Evolutionary conservation across 2,113 vertebrate species (phyloP), one percentile per base, ranked within the genome.

Genomic region (Trematomus loennbergii): DNA sequence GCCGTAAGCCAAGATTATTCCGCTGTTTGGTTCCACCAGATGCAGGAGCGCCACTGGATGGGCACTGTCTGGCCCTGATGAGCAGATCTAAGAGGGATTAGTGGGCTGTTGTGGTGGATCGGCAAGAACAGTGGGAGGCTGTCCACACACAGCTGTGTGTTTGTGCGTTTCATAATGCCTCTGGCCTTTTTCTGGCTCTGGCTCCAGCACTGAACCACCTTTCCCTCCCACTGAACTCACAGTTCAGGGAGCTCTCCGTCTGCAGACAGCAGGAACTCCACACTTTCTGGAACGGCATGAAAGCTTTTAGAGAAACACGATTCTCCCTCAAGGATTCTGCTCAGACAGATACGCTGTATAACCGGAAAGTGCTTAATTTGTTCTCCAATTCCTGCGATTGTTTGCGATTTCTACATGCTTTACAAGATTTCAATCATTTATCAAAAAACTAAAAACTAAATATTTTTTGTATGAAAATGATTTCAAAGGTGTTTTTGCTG

Each of bases 71-170:
- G 86, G 83, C 33, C 65, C 85, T 82, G 81, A 86, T 83, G 88
- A 88, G 88, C 85, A 90, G 86, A 91, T 93, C 87, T 91, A 88
- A 93, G 89, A 76, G 84, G 89, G 94, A 94, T 94, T 94, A 94
- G 87, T 22, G 84, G 69, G 72, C 71, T 93, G 89, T 92, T 87
- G 90, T 87, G 87, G 78, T 88, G 84, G 78, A 82, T 84, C 73
- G 82, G 85, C 81, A 75, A 76, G 85, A 93, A 85, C 89, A 85
- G 89, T 88, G 83, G 90, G 90, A 91, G 86, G 89, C 88, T 87
- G 82, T 94, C 86, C 89, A 93, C 86, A 93, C 92, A 93, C 93
- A 94, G 90, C 92, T 94, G 91, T 91, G 85, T 89, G 88, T 88
- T 88, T 92, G 87, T 88, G 89, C 88, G 90, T 94, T 94, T 94